Evolutionary conservation across 1,140 invertebrate species (phyloP).

Genomic region (Apis cerana): DNA sequence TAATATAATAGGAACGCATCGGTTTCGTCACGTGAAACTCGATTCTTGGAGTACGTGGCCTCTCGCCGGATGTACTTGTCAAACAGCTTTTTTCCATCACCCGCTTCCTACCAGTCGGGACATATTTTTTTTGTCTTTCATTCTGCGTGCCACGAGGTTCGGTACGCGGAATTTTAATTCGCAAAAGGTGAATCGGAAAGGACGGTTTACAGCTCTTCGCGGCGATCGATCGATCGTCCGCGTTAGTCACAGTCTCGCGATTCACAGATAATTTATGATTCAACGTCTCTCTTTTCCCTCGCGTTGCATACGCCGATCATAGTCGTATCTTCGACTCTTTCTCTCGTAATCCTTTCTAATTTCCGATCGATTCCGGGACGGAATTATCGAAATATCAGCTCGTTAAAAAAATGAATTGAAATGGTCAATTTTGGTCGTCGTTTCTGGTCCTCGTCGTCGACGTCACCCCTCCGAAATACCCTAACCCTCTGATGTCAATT

Average conservation of each 20-base stretch:
- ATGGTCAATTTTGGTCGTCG: no score
- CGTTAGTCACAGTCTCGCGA: constrained; percentile 18
- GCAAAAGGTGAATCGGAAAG: constrained; percentile 26
- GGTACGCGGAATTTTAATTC: constrained; percentile 32
- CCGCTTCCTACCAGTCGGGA: background rate
- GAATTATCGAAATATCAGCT: no score
- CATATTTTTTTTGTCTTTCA: constrained; percentile 25
- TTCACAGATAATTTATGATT: constrained; percentile 39
- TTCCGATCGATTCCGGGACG: no score
- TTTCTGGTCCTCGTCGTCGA: no score
- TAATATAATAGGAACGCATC: background rate
- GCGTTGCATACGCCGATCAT: no score
- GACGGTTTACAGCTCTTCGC: constrained; percentile 26
- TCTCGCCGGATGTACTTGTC: constrained; percentile 25
- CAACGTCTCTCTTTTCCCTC: background rate
- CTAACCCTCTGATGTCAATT: no score
- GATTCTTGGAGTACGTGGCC: background rate
- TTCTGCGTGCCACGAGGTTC: background rate
- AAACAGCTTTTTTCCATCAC: constrained; percentile 26
- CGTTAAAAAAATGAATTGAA: no score
- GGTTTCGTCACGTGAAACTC: constrained; percentile 4
- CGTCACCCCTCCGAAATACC: no score
- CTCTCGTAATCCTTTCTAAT: no score
- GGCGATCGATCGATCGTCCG: background rate
- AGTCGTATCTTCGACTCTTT: no score